Conservation (phyloP, 1,140 invertebrate genomes). For the Schlechtendalia chinensis region DNA sequence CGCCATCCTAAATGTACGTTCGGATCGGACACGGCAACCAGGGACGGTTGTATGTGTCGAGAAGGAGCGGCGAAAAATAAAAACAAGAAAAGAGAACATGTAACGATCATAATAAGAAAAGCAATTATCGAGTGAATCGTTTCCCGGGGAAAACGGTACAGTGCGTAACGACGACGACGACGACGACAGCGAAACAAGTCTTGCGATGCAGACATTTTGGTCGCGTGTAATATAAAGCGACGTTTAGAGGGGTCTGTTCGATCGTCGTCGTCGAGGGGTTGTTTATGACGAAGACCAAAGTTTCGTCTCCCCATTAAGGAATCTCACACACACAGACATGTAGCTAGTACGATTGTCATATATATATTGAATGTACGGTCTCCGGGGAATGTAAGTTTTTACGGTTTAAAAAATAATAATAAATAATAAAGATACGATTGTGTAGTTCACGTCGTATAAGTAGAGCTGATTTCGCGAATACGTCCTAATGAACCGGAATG, state of each 20-base stretch:
- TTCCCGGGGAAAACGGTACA: constrained; percentile 1
- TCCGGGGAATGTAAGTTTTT: neutral
- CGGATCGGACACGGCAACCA: too few species aligned
- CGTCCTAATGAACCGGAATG: constrained; percentile 23
- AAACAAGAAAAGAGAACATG: neutral
- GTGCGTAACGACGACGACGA: neutral
- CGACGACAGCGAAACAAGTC: constrained; percentile 11
- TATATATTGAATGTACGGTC: neutral
- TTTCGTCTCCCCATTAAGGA: constrained; percentile 2
- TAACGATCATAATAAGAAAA: constrained; percentile 43
- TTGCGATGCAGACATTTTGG: constrained; percentile 20
- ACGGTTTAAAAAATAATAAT: too few species aligned
- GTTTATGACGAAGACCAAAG: constrained; percentile 39
- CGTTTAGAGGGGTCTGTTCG: constrained; percentile 24
- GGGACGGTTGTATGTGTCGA: too few species aligned
- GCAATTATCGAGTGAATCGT: constrained; percentile 46
- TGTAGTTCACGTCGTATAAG: too few species aligned
- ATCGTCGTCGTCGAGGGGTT: constrained; percentile 25
- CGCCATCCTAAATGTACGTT: too few species aligned
- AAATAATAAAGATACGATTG: neutral
- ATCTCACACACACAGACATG: neutral
- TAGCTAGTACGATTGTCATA: neutral
- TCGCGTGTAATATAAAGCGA: constrained; percentile 30
- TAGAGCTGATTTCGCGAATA: neutral
- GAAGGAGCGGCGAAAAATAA: neutral